Evolutionary conservation across 2,888 invertebrate genomes (phyloP), one percentile per base, ranked within the genome.

Genomic region (Drosophila colorata): DNA sequence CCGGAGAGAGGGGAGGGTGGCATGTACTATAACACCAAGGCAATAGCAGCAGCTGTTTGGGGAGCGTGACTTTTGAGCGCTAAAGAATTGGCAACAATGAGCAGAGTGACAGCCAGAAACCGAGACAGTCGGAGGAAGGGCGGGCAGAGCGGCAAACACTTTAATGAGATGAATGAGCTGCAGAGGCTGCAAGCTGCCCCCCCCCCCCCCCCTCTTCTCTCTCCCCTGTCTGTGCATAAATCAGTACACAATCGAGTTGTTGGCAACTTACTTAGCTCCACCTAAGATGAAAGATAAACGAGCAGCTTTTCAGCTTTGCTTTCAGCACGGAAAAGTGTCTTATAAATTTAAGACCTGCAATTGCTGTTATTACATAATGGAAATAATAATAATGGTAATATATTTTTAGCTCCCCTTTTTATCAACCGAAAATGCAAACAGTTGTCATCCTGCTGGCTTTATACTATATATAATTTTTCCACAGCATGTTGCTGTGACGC

Each of bases 21-120:
- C 37, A 25, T 38, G 28, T 28, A n/a, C n/a, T n/a, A 28, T 9
- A 28, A 28, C 28, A 28, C 2, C 49, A 25, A 28, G 37, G 37
- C 37, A 37, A 37, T 14, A 14, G 49, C 59, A 75, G 53, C 66
- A 71, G 67, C 60, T 75, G 71, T 48, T 75, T 56, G 59, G 57
- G 47, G 37, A 72, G 61, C 74, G 66, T 77, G 67, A 74, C 77
- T 74, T 56, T 44, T 55, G 53, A 61, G 47, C 43, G 69, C 59
- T 64, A 23, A 69, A 20, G 37, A 52, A 51, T 46, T 61, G 47
- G 18, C 44, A 56, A 52, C 58, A 72, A 55, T 44, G 49, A 35
- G 49, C 18, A 57, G 38, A 66, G 13, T 9, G 13, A 11, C 14
- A 14, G 28, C 14, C 33, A 20, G 35, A 11, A 8, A 2, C n/a